Conservation (phyloP, 2,113 vertebrate genomes). For the Oophaga pumilio region DNA sequence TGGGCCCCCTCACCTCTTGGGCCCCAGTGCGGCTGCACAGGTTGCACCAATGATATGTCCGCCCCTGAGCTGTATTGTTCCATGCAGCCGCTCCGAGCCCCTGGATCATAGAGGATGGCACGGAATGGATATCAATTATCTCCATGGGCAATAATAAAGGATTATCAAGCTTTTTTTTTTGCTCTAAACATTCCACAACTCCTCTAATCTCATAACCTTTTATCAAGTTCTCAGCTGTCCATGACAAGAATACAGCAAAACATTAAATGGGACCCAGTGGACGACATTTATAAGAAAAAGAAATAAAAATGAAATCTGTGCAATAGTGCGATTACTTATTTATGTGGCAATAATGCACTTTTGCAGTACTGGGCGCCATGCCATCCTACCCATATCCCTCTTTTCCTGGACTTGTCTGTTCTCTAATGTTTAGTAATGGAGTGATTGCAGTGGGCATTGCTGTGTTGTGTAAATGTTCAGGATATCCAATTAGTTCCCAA, state of each 20-base stretch:
- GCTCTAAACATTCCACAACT: not conserved
- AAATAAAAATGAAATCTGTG: constrained; percentile 28
- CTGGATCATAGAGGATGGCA: not conserved
- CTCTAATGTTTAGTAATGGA: constrained; percentile 55
- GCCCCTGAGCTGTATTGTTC: too few relatives aligned
- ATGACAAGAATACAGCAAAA: constrained; percentile 15
- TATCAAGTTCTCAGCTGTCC: constrained; percentile 11
- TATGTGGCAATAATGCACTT: constrained; percentile 52
- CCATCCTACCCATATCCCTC: constrained; percentile 47
- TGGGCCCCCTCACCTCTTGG: too few relatives aligned
- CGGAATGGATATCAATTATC: not conserved
- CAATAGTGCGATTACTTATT: constrained; percentile 50
- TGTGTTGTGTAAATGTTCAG: constrained; percentile 35
- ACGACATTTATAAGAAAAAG: constrained; percentile 25
- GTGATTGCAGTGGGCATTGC: constrained; percentile 33
- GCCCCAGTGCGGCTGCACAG: too few relatives aligned
- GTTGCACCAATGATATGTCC: too few relatives aligned
- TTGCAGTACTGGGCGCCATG: constrained; percentile 46
- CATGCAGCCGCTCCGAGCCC: not conserved
- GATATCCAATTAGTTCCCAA: constrained; percentile 51
- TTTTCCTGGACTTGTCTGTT: constrained; percentile 31
- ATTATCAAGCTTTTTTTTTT: not conserved
- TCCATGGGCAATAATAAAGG: not conserved
- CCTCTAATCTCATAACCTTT: not conserved
- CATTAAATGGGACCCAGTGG: constrained; percentile 21